Conservation (phyloP, 2,113 vertebrate genomes). For the Etia nguti region DNA sequence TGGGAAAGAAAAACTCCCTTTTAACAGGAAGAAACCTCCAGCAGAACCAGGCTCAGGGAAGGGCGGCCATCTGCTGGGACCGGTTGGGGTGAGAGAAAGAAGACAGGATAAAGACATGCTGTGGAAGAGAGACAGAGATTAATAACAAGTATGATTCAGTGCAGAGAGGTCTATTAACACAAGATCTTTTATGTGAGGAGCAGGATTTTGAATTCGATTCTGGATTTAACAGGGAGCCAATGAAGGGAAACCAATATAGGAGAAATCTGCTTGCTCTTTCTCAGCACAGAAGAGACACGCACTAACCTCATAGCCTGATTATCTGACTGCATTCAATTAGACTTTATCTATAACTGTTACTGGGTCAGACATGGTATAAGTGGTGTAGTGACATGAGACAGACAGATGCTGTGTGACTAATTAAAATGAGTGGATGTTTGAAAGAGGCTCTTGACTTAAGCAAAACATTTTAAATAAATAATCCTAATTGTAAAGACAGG, state of each 20-base stretch:
- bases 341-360: not conserved
- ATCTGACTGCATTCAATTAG: not conserved
- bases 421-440: not conserved
- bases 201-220: not conserved
- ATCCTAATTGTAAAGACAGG: not conserved
- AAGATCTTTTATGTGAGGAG: not conserved
- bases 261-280: not conserved
- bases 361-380: not conserved
- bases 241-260: too few relatives aligned
- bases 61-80: not conserved
- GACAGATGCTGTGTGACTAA: not conserved
- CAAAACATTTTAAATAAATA: not conserved
- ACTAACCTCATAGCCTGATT: not conserved
- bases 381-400: not conserved
- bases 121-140: not conserved
- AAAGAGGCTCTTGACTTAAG: not conserved
- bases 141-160: fast-evolving
- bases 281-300: not conserved
- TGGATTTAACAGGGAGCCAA: not conserved
- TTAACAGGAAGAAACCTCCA: not conserved
- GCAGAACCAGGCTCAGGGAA: not conserved
- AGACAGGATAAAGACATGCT: not conserved
- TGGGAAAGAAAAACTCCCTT: not conserved
- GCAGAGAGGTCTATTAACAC: fast-evolving
- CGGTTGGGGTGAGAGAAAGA: not conserved